These are phyloP conservation scores for Eutolmus rufibarbis DNA, from an alignment of 2,888 invertebrate species.

Conservation along the genomic window DNA sequence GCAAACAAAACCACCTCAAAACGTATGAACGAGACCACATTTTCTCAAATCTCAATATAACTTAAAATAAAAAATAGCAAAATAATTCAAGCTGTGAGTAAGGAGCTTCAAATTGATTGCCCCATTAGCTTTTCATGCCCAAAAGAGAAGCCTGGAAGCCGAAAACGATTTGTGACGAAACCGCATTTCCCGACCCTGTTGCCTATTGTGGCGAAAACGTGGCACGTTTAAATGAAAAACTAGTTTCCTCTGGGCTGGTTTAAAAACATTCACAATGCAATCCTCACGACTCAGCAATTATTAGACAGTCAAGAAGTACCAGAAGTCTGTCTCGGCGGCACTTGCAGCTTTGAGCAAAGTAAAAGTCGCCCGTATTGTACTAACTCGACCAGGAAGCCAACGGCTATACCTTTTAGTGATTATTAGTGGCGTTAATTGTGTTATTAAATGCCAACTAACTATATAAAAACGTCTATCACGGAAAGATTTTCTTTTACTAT, in stretches of 20 bases:
- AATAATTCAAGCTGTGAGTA: background rate
- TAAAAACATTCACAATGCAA: conserved; percentile 5
- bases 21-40: background rate
- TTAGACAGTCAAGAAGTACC: background rate
- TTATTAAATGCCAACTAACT: background rate
- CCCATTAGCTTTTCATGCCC: background rate
- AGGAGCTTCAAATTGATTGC: background rate
- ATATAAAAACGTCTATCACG: background rate
- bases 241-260: conserved; percentile 2
- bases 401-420: background rate
- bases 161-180: conserved; percentile 7
- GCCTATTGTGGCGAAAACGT: background rate
- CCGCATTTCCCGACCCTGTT: background rate
- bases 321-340: background rate
- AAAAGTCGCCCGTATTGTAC: conserved; percentile 3
- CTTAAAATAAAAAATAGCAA: background rate
- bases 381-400: background rate
- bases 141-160: background rate
- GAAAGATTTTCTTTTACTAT: background rate
- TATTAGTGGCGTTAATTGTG: background rate
- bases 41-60: background rate
- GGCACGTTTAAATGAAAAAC: conserved; percentile 18
- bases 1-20: background rate
- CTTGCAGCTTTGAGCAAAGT: background rate
- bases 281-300: conserved; percentile 16